phyloP scores from a whole-genome alignment of 2,888 invertebrate genomes.

The Pristionchus arcanus region DNA sequence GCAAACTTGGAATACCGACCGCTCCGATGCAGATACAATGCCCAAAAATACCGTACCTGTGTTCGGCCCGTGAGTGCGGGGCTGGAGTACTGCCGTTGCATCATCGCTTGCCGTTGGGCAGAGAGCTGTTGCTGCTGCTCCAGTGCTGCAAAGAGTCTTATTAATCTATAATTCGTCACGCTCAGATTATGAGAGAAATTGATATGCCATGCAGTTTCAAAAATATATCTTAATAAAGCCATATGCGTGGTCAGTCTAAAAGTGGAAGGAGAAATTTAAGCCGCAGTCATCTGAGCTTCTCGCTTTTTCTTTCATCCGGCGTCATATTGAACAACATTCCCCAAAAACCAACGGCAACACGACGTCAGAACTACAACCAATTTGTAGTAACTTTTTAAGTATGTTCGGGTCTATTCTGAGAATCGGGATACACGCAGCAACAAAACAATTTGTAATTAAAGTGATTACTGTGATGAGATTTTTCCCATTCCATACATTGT shows the following conservation, averaged over 20 bases:
- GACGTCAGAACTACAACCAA: too few relatives aligned
- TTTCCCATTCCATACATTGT: too few relatives aligned
- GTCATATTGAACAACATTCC: neutral
- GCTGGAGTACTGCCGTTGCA: constrained; percentile 47
- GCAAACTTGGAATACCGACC: neutral
- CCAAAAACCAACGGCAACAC: neutral
- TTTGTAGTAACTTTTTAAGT: too few relatives aligned
- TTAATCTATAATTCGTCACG: neutral
- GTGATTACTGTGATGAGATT: too few relatives aligned
- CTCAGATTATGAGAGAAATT: neutral
- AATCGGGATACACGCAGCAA: too few relatives aligned
- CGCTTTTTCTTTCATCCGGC: neutral
- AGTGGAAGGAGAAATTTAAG: neutral
- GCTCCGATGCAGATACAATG: neutral
- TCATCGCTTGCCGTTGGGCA: constrained; percentile 47
- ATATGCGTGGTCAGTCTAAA: neutral
- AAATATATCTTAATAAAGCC: neutral
- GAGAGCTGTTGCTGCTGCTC: constrained; percentile 13
- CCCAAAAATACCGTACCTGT: neutral
- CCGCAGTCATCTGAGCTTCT: neutral
- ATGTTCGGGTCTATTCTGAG: too few relatives aligned
- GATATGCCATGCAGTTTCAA: neutral
- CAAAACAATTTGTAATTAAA: too few relatives aligned
- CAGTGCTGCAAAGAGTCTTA: neutral
- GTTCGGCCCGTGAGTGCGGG: neutral